Percentiles rank a stretch among this genome's conserved stretches.
Evolutionary conservation across 2,797 vertebrate genomes (phyloP).

Genomic region (Sebastes taczanowskii): DNA sequence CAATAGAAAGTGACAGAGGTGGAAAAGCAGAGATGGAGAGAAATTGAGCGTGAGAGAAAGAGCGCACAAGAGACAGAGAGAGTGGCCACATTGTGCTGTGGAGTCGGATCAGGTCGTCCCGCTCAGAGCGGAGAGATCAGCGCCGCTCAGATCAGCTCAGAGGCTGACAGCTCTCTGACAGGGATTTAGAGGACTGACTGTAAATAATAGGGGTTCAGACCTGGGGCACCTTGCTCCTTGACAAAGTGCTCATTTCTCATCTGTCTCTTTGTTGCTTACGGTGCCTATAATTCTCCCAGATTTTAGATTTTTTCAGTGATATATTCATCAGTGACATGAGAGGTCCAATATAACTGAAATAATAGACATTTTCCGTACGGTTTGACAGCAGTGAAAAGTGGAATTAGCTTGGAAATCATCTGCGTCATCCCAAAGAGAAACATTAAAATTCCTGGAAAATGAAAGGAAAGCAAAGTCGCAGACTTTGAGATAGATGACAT

Average conservation of each 20-base stretch:
- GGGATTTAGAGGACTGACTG: conserved; percentile 58
- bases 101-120: conserved; percentile 15
- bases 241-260: conserved; percentile 52
- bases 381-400: background rate
- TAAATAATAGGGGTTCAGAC: conserved; percentile 74
- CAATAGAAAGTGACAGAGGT: background rate
- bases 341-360: background rate
- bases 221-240: conserved; percentile 49
- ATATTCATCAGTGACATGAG: conserved; percentile 20
- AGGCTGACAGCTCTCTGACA: conserved; percentile 68
- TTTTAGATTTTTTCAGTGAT: background rate
- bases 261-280: conserved; percentile 9
- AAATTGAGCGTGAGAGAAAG: conserved; percentile 6
- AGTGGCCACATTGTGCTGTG: conserved; percentile 29
- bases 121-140: conserved; percentile 31
- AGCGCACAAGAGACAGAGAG: background rate
- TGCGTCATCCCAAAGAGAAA: conserved; percentile 38
- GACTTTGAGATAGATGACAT: conserved; percentile 55
- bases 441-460: conserved; percentile 46
- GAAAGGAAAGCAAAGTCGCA: conserved; percentile 42
- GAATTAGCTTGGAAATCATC: conserved; percentile 18
- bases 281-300: background rate
- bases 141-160: conserved; percentile 63
- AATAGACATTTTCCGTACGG: conserved; percentile 49
- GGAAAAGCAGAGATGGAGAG: background rate